phyloP scores from a whole-genome alignment of 2,113 vertebrate genomes.

The Etia nguti region DNA sequence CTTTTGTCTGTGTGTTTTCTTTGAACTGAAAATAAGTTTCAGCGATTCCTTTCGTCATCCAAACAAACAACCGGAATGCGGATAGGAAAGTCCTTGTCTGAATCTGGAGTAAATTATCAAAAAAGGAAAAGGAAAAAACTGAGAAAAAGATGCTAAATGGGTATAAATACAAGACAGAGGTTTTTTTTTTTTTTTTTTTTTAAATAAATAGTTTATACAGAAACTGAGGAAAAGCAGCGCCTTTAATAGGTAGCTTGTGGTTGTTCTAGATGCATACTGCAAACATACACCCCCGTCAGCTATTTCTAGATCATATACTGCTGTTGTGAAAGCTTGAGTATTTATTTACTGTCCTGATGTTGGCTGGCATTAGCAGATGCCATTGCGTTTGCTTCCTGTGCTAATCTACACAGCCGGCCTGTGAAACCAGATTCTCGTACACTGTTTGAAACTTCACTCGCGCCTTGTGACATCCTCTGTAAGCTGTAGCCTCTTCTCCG shows the following conservation, averaged over 20 bases:
- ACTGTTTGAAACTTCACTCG: constrained; percentile 31
- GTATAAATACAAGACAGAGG: background rate
- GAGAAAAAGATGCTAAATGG: background rate
- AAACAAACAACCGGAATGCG: background rate
- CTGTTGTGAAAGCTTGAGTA: constrained; percentile 46
- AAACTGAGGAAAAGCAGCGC: background rate
- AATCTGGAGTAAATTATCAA: background rate
- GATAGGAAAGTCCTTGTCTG: background rate
- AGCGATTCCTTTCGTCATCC: background rate
- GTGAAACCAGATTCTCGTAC: constrained; percentile 55
- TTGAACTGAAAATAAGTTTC: background rate
- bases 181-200: background rate
- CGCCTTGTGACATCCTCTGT: constrained; percentile 24
- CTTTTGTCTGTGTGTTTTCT: background rate
- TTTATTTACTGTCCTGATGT: constrained; percentile 60
- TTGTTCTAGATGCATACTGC: background rate
- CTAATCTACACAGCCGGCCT: constrained; percentile 56
- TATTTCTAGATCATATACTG: constrained; percentile 53
- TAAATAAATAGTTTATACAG: background rate
- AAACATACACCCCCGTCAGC: constrained; percentile 6
- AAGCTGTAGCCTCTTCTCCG: constrained; percentile 5
- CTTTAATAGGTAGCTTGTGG: background rate
- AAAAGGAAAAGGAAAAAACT: background rate
- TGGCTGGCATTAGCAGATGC: constrained; percentile 51
- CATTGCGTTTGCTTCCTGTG: constrained; percentile 61